These are phyloP conservation scores for Scomber colias DNA, from an alignment of 2,113 vertebrate species.

Conservation along the genomic window DNA sequence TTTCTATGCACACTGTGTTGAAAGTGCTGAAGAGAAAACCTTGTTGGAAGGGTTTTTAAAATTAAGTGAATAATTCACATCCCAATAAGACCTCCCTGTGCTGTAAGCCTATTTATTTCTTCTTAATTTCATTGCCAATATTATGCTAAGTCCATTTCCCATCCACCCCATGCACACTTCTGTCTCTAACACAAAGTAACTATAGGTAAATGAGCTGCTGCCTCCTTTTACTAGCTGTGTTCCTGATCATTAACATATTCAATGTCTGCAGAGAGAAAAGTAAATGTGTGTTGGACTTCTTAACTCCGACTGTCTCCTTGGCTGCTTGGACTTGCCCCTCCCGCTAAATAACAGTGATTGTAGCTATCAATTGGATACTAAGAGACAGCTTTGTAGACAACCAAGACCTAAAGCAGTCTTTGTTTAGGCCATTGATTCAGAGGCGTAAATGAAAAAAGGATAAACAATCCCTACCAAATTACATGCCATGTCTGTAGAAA, in stretches of 20 bases:
- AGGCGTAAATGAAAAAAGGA: neutral
- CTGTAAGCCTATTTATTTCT: neutral
- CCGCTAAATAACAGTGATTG: neutral
- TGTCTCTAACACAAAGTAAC: neutral
- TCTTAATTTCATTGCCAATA: neutral
- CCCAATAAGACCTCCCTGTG: no score
- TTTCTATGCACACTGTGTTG: no score
- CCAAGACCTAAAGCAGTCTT: slow-evolving; percentile 2
- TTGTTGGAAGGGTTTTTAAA: neutral
- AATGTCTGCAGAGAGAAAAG: neutral
- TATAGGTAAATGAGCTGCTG: neutral
- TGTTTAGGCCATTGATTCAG: slow-evolving; percentile 16
- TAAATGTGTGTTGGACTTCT: neutral
- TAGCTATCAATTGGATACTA: neutral
- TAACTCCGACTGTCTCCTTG: neutral
- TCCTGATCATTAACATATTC: neutral
- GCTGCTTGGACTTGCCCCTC: neutral
- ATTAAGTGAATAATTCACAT: slow-evolving; percentile 10
- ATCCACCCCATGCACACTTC: neutral
- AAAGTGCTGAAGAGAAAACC: no score
- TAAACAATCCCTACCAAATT: slow-evolving; percentile 38
- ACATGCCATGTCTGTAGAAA: slow-evolving; percentile 39
- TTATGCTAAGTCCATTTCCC: slow-evolving; percentile 6
- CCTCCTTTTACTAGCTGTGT: neutral
- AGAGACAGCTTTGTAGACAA: slow-evolving; percentile 14